Base-by-base conservation (phyloP, 2,888 invertebrate species). In the Ryuthela nishihirai region DNA sequence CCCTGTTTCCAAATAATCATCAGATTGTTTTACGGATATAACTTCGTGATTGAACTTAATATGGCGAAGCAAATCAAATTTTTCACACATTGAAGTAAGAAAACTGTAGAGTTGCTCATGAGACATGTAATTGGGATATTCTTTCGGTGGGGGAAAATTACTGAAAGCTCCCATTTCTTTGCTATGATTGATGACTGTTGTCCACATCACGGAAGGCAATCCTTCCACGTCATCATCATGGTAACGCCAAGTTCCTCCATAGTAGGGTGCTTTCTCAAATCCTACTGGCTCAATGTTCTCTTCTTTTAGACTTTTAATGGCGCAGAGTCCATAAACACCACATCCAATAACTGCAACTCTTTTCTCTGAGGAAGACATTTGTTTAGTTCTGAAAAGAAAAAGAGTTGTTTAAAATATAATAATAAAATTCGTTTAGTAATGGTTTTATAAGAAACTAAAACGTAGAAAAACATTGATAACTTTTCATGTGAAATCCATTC, bases 41-140 rank as follows among this genome's bases (percentile, higher is more conserved):
- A 70, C 60, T 62, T 73, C 71, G 7, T 62, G 67, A 43, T 69
- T 63, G 47, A 70, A 71, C n/a, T 43, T 42, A 24, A 69, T 63
- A 42, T 67, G 32, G 17, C 46, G 40, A 6, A 34, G 15, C 9
- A 68, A 49, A 15, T 60, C 48, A 50, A 65, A 68, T 1, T 62
- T 43, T 18, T 64, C 54, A 1, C 54, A 63, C 10, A 38, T 12
- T 5, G 46, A 23, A 21, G n/a, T 35, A 15, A 42, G 9, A 17
- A 46, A 47, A 1, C 42, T 18, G 20, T 54, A 47, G 15, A 72
- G 72, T 58, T 72, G 67, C 25, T 54, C 53, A 61, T 78, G 75
- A 44, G 74, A 74, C 72, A 78, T 72, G 67, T 73, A 78, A 49
- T 74, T 74, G 10, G 77, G 73, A 56, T 70, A 74, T 18, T 75